phyloP scores from a whole-genome alignment of 53 echinoderm and acorn worm genomes.

The Apostichopus leukothele region DNA sequence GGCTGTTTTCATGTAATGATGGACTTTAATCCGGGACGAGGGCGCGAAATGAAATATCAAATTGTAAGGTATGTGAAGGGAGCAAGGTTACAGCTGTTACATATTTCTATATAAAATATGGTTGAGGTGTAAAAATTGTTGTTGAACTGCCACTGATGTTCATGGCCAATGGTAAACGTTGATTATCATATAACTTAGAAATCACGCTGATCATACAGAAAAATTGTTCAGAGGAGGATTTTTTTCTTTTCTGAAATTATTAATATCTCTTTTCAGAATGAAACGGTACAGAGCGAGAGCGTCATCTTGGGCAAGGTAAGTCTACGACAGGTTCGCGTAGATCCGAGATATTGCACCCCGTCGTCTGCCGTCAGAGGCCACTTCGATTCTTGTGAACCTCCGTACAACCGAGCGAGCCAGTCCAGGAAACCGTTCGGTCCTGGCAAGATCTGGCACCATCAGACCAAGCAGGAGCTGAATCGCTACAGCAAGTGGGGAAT shows the following conservation, averaged over 20 bases:
- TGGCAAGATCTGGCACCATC: conserved; percentile 57
- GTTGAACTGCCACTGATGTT: too few species aligned
- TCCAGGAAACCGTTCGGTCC: conserved; percentile 68
- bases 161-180: too few species aligned
- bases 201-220: too few species aligned
- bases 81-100: too few species aligned
- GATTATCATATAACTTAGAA: too few species aligned
- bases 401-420: conserved; percentile 44
- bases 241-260: background rate
- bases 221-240: too few species aligned
- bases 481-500: conserved; percentile 86
- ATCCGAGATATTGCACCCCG: conserved; percentile 61
- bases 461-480: conserved; percentile 51
- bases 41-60: too few species aligned
- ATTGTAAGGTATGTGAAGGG: too few species aligned
- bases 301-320: conserved; percentile 73
- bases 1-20: too few species aligned
- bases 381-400: conserved; percentile 60
- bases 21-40: too few species aligned
- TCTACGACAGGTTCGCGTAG: conserved; percentile 75
- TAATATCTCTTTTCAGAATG: conserved; percentile 45
- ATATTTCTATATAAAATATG: too few species aligned
- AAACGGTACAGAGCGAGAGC: conserved; percentile 62
- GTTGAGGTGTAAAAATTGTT: too few species aligned
- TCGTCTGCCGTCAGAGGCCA: conserved; percentile 47